Evolutionary conservation across 2,113 vertebrate species (phyloP), one percentile per base, ranked within the genome.

Genomic region (Sinocyclocheilus anophthalmus): DNA sequence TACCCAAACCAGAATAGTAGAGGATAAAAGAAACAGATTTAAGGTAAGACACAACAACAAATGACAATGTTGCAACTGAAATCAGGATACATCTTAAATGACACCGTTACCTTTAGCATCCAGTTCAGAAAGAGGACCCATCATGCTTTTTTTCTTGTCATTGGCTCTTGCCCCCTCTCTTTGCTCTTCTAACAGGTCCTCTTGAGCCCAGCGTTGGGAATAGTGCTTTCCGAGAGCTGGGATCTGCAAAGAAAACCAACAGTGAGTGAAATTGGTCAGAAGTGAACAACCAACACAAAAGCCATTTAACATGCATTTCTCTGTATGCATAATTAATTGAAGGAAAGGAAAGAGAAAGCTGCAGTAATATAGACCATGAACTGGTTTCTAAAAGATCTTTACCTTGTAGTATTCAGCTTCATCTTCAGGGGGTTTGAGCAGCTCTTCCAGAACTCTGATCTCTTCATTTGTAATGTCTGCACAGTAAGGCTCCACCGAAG

Each of bases 351-450:
- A 13, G 12, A 39, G 33, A 39, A 33, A 10, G 30, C 30, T 20
- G 30, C 16, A 8, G 8, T 69, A 37, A 20, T 1, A 57, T 42
- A 53, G 33, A 24, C 3, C 30, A 70, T 3, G 37, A 73, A 42
- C 37, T 13, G 4, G 37, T 12, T n/a, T 73, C 4, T 50, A 45
- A 45, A 48, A n/a, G 76, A n/a, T 3, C 12, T 22, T 53, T 90
- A 98, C 98, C 96, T 99, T 99, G 91, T 97, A 99, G 93, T 99
- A 97, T 86, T 99, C 98, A 0, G 97, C 96, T 90, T 99, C 98
- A 1, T 99, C 98, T 65, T 99, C 98, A 0, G 98, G 97, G 0
- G 97, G 95, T 86, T 99, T 99, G 83, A 99, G 95, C 57, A 99
- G 95, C 76, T 99, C 98, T 86, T 99, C 98, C 30, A 99, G 92